phyloP scores from a whole-genome alignment of 2,888 invertebrate genomes.

The Tetragnatha montana region DNA sequence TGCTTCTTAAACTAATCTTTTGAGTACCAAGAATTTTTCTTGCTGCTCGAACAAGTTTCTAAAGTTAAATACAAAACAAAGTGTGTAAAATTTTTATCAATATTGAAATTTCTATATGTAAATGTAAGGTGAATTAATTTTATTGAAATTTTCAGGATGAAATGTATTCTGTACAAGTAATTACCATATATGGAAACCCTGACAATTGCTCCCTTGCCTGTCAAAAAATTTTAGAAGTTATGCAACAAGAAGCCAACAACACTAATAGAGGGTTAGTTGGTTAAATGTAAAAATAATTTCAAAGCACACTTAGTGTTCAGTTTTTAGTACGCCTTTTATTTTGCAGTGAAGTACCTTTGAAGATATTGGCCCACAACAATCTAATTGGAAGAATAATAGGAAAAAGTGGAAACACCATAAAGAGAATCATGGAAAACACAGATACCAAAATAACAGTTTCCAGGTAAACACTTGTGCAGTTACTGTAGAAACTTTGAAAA shows the following conservation, averaged over 20 bases:
- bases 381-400: constrained; percentile 98
- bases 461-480: constrained; percentile 76
- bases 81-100: neutral
- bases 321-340: neutral
- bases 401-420: constrained; percentile 97
- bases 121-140: neutral
- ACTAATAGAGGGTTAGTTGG: constrained; percentile 77
- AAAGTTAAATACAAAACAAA: neutral
- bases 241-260: constrained; percentile 96
- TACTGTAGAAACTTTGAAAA: no score
- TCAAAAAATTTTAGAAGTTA: constrained; percentile 95
- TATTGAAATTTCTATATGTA: neutral
- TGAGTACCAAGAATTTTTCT: no score
- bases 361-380: constrained; percentile 97
- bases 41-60: no score
- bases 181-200: constrained; percentile 97
- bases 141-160: constrained; percentile 55
- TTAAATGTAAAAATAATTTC: neutral
- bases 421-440: constrained; percentile 96
- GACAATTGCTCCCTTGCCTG: constrained; percentile 99
- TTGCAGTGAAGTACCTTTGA: constrained; percentile 84
- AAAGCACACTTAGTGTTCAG: neutral
- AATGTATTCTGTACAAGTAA: constrained; percentile 81
- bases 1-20: no score
- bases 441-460: constrained; percentile 97